These are phyloP conservation scores for Sphyrna mokarran DNA, from an alignment of 2,113 vertebrate species.

Conservation along the genomic window DNA sequence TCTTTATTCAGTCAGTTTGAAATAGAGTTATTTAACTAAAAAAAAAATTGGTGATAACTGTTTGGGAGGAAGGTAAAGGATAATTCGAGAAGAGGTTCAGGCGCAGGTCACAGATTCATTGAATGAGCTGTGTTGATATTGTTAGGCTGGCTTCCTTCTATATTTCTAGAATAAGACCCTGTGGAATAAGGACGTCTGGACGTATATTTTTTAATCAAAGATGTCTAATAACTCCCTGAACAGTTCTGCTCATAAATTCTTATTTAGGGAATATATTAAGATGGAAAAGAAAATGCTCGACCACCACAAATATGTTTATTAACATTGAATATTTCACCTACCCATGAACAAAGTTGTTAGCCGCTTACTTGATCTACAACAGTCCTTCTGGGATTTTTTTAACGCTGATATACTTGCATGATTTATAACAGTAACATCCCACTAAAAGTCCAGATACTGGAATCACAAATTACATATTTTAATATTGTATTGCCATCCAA, in stretches of 20 bases:
- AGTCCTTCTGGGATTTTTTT: not conserved
- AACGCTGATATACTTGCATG: not conserved
- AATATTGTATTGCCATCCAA: not conserved
- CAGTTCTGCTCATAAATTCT: constrained; percentile 11
- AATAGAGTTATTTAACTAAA: not conserved
- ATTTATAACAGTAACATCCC: not conserved
- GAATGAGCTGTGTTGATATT: not conserved
- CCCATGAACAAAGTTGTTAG: not conserved
- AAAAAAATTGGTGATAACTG: not conserved
- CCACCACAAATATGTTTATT: not conserved
- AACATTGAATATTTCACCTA: constrained; percentile 1
- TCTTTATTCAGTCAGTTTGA: not conserved
- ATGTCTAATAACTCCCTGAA: not conserved
- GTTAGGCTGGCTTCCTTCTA: constrained; percentile 10
- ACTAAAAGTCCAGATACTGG: not conserved
- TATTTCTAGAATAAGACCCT: constrained; percentile 12
- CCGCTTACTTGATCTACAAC: not conserved
- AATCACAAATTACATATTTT: not conserved
- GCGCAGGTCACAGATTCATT: constrained; percentile 28
- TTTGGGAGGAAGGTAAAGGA: constrained; percentile 8
- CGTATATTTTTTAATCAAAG: constrained; percentile 32
- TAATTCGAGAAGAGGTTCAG: constrained; percentile 1
- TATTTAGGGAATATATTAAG: constrained; percentile 31
- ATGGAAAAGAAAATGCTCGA: not conserved
- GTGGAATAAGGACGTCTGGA: constrained; percentile 9